Percentiles rank a stretch among this genome's conserved stretches.
Evolutionary conservation across 35 echinoderm and acorn worm species (phyloP).

Genomic region (Strongylocentrotus purpuratus): DNA sequence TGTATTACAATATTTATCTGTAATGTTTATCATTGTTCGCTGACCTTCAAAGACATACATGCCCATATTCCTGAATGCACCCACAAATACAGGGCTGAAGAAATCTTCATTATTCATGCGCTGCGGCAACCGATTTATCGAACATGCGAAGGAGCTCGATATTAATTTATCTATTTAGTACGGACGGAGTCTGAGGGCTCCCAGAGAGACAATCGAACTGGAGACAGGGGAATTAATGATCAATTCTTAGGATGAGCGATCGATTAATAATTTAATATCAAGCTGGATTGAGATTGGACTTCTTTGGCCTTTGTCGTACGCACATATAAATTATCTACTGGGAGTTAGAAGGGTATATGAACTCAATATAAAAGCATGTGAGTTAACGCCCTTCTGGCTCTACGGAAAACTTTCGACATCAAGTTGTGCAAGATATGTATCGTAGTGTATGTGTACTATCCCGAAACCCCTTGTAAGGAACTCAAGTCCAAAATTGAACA

Average conservation of each 20-base stretch:
- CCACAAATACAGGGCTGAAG: neutral
- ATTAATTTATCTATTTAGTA: neutral
- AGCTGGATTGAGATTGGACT: neutral
- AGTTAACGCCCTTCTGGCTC: too few relatives aligned
- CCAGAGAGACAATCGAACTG: neutral
- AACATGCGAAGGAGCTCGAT: neutral
- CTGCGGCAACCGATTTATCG: neutral
- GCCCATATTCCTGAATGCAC: neutral
- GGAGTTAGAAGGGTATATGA: too few relatives aligned
- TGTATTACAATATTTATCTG: too few relatives aligned
- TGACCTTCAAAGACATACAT: neutral
- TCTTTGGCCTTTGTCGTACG: neutral
- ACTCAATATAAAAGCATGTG: too few relatives aligned
- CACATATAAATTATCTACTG: too few relatives aligned
- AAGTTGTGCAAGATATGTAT: too few relatives aligned
- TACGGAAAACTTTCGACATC: too few relatives aligned
- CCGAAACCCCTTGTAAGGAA: too few relatives aligned
- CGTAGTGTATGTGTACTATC: too few relatives aligned
- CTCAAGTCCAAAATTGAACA: too few relatives aligned
- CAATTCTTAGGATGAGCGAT: neutral
- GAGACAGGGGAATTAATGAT: slow-evolving; percentile 4
- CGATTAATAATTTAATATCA: neutral
- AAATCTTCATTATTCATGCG: neutral
- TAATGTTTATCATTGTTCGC: neutral
- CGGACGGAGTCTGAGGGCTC: neutral